Evolutionary conservation across 2,888 invertebrate genomes (phyloP), one percentile per base, ranked within the genome.

Genomic region (Oeneis ivallda): DNA sequence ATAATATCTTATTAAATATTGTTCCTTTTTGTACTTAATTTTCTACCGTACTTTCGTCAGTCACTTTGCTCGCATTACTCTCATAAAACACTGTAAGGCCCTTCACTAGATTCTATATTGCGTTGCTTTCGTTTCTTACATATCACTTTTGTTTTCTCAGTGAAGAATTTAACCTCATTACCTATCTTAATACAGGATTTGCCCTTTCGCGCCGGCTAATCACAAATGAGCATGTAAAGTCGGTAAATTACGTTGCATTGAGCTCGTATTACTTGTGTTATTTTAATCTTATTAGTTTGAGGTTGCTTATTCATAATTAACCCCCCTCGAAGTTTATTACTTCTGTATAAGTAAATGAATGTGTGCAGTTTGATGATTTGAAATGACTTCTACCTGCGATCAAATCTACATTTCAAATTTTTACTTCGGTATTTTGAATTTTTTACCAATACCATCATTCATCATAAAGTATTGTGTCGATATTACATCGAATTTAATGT

Each of bases 161-260:
- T 67, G 72, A 71, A 69, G 80, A 83, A 86, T 89, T 92, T 92
- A 91, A 92, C 91, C 92, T 91, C 92, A 92, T 92, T 92, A 91
- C 91, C 92, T 91, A 92, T 92, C 92, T 92, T 92, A 92, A 91
- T 91, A 89, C 87, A 87, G 89, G 89, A 91, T 89, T 92, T 92
- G 89, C 91, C 92, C 90, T 92, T 92, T 92, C 92, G 91, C 92
- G 89, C 92, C 92, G 83, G 80, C 90, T 91, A 91, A 91, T 92
- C 91, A 90, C 87, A 91, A 91, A 90, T 90, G 87, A 88, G 91
- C 91, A 91, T 91, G 91, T 92, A 89, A 90, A 88, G 89, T 85
- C 86, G 79, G 87, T 92, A 89, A 91, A 91, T 91, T 91, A 91
- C 89, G 86, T 89, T 88, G 85, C 89, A 88, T 87, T 89, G 83